Percentiles rank a stretch among this genome's conserved stretches.
Conservation (phyloP, 2,113 vertebrate genomes). For the Columba livia region DNA sequence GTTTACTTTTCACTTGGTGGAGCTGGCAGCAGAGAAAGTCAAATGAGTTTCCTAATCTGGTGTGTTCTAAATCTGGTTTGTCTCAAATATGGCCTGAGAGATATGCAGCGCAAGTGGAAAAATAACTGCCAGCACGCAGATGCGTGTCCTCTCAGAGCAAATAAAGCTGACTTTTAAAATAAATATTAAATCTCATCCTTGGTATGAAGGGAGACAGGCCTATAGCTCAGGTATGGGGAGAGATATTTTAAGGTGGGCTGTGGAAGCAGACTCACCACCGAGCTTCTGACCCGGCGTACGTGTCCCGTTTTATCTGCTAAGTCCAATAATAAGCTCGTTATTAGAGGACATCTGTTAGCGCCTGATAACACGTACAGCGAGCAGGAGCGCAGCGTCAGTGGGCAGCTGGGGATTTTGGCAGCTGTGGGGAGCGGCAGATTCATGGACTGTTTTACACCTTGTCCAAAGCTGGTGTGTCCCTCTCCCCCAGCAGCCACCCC, state of each 20-base stretch:
- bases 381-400: not conserved
- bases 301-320: conserved; percentile 33
- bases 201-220: not conserved
- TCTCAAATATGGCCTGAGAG: conserved; percentile 48
- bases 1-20: conserved; percentile 11
- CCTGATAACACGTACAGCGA: not conserved
- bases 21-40: conserved; percentile 17
- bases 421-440: not conserved
- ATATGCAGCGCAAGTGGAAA: conserved; percentile 15
- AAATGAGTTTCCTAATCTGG: conserved; percentile 60
- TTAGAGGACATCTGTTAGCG: conserved; percentile 11
- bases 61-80: conserved; percentile 63
- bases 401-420: conserved; percentile 21
- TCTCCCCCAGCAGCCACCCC: not conserved
- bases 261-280: not conserved
- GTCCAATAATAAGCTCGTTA: conserved; percentile 33
- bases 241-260: conserved; percentile 16
- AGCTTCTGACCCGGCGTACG: not conserved
- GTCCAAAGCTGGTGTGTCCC: rapidly evolving
- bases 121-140: conserved; percentile 28
- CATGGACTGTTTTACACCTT: not conserved
- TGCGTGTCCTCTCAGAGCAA: not conserved
- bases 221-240: not conserved
- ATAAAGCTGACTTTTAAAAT: conserved; percentile 59
- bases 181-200: conserved; percentile 39